These are phyloP conservation scores for Drosophila subquinaria DNA, from an alignment of 2,888 invertebrate species.

Conservation along the genomic window DNA sequence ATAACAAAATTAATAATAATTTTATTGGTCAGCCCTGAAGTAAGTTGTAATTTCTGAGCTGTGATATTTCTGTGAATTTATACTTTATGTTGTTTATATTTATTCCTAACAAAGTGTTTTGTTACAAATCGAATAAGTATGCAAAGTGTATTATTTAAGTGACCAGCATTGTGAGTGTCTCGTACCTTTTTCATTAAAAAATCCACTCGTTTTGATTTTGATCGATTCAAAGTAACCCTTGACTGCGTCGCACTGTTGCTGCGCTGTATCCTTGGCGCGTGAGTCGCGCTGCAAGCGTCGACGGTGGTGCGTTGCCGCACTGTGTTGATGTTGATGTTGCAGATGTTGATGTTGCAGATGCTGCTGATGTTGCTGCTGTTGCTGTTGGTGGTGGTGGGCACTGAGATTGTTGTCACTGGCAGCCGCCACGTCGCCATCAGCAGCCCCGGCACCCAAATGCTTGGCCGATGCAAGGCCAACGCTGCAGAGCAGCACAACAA, in stretches of 20 bases:
- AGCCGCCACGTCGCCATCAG: conserved; percentile 39
- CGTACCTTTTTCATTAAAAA: conserved; percentile 83
- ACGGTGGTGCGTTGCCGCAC: conserved; percentile 70
- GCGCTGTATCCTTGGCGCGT: conserved; percentile 68
- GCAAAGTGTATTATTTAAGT: background rate
- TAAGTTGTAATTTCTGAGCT: too few relatives aligned
- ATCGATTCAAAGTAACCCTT: conserved; percentile 84
- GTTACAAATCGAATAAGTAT: background rate
- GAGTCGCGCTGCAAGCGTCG: conserved; percentile 82
- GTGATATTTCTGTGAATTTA: background rate
- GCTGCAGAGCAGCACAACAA: conserved; percentile 53
- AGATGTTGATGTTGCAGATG: conserved; percentile 50
- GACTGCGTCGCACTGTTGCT: conserved; percentile 78
- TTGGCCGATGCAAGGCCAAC: conserved; percentile 65
- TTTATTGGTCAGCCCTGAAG: background rate
- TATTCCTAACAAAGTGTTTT: background rate
- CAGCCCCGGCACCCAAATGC: conserved; percentile 51
- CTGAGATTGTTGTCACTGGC: conserved; percentile 29
- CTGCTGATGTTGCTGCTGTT: conserved; percentile 65
- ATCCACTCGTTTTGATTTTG: conserved; percentile 82
- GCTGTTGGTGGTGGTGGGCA: conserved; percentile 41
- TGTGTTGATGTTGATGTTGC: conserved; percentile 67
- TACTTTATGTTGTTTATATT: background rate
- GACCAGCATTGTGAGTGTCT: background rate
- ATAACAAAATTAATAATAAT: background rate